A percentile compares a stretch with the other conserved stretches of the same genome.
Evolutionary conservation across 2,888 invertebrate species (phyloP).

Genomic region (Oxytorus armatus): DNA sequence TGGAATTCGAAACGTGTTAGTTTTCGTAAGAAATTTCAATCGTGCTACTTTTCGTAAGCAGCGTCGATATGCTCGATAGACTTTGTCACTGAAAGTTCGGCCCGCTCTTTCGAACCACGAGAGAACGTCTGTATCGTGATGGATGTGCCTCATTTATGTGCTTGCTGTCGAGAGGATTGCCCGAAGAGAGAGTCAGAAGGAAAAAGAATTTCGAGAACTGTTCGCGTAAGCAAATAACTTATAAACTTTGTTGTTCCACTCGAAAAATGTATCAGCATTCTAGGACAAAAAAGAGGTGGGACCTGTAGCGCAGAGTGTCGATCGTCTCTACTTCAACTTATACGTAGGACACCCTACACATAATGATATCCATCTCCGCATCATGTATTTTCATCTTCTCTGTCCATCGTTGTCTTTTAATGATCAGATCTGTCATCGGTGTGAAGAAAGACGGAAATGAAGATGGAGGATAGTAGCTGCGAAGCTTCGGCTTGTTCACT

Average conservation of each 20-base stretch:
- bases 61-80: conserved; percentile 46
- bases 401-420: not conserved
- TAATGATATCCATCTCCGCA: no score
- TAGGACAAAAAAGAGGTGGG: no score
- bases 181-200: not conserved
- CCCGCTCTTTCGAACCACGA: conserved; percentile 22
- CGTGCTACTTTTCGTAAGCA: no score
- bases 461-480: not conserved
- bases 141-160: conserved; percentile 18
- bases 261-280: no score
- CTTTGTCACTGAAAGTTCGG: conserved; percentile 31
- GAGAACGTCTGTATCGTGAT: conserved; percentile 48
- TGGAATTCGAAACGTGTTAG: no score
- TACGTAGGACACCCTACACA: no score
- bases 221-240: no score
- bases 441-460: conserved; percentile 1
- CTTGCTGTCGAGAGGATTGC: not conserved
- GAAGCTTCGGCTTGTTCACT: conserved; percentile 34
- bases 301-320: no score
- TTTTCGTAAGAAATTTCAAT: no score
- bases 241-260: no score
- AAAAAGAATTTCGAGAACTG: not conserved
- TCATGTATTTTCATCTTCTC: no score
- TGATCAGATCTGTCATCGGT: not conserved
- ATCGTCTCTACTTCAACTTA: no score